Evolutionary conservation across 1,140 invertebrate species (phyloP), one percentile per base, ranked within the genome.

Genomic region (Hermetia illucens): DNA sequence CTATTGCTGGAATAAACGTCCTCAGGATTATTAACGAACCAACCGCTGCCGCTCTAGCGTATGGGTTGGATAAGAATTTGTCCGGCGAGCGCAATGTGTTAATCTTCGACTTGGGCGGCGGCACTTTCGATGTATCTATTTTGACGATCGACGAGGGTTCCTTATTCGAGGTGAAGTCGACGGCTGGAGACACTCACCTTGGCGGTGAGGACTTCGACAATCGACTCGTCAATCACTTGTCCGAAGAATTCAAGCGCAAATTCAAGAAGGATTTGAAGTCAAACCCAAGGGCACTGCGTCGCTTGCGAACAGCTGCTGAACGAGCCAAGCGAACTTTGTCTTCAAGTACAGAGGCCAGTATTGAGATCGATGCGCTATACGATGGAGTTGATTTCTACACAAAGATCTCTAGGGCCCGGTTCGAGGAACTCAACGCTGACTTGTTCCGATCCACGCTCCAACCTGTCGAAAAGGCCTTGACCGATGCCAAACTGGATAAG

Each of bases 401-500:
- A 0, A 84, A 77, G 52, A 77, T 91, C 16, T 79, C 82, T 8
- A 69, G 87, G 46, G 87, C 87, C 2, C 66, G 81, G 30, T 89
- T 88, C 54, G 87, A 91, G 63, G 87, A 91, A 58, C 59, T 94
- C 9, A 84, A 82, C 53, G 76, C 81, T 44, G 89, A 93, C 65
- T 67, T 93, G 22, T 81, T 81, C 55, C 61, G 73, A 31, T 64
- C 68, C 1, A 83, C 80, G 1, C 50, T 85, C 34, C 65, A 67
- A 21, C 80, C 80, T 0, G 78, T 84, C 6, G 79, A 84, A 45
- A 82, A 56, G 61, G 77, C 74, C 15, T 49, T 88, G 30, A 66
- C 66, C 40, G 82, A 86, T 62, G 79, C 82, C 36, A 79, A 80
- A 53, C 51, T 85, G 43, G 79, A 84, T 45, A 87, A 81, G 42